phyloP scores from a whole-genome alignment of 2,797 vertebrate species.

The Typhlichthys eigenmanni region DNA sequence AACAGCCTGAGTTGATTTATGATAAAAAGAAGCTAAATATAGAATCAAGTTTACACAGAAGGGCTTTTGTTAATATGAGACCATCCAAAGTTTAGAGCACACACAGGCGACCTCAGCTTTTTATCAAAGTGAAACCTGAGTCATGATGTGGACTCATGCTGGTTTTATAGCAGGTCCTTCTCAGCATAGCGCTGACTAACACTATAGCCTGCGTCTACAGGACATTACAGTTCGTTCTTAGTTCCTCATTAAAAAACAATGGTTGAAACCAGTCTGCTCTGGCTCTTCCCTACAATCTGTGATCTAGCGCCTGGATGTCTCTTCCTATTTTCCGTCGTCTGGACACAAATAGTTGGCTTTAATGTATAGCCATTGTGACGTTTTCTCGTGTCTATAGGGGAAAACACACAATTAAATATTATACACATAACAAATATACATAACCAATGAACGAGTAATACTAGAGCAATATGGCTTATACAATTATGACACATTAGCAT shows the following conservation, averaged over 20 bases:
- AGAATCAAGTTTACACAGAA: constrained; percentile 11
- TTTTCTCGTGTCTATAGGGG: not conserved
- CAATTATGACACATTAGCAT: too few species aligned
- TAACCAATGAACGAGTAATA: too few species aligned
- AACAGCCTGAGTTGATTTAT: not conserved
- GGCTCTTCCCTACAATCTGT: constrained; percentile 52
- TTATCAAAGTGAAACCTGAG: constrained; percentile 9
- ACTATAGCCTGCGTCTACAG: constrained; percentile 36
- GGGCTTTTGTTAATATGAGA: constrained; percentile 37
- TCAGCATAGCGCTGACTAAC: constrained; percentile 57
- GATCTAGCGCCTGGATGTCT: constrained; percentile 8
- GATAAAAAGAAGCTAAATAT: constrained; percentile 30
- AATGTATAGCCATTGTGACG: not conserved
- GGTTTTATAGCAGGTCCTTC: constrained; percentile 33
- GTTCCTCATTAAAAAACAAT: constrained; percentile 60
- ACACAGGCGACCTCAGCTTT: not conserved
- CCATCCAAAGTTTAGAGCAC: constrained; percentile 31
- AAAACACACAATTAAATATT: too few species aligned
- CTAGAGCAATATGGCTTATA: too few species aligned
- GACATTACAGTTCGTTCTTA: constrained; percentile 7
- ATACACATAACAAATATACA: too few species aligned
- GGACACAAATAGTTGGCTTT: not conserved
- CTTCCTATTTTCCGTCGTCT: not conserved
- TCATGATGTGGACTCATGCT: not conserved
- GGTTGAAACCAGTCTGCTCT: constrained; percentile 68